Evolutionary conservation across 2,888 invertebrate genomes (phyloP).

Genomic region (Conomelus anceps): DNA sequence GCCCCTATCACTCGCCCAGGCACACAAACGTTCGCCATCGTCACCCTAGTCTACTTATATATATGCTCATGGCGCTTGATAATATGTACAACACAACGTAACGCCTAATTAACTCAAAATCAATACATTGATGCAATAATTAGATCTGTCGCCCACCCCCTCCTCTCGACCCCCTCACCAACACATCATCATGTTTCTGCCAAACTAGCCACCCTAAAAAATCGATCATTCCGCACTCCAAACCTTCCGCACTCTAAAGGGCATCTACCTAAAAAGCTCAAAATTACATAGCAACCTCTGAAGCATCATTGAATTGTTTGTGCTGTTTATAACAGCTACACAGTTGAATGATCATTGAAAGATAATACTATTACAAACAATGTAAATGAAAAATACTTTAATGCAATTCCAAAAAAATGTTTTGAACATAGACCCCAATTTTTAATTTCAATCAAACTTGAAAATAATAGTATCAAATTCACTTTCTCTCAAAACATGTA

Average conservation of each 20-base stretch:
- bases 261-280: not conserved
- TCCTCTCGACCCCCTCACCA: not conserved
- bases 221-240: not conserved
- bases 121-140: constrained; percentile 6
- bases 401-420: too few species aligned
- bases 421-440: too few species aligned
- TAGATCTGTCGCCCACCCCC: not conserved
- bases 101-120: not conserved
- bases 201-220: not conserved
- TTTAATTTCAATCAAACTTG: too few species aligned
- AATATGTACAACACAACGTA: not conserved
- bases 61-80: not conserved
- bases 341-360: not conserved
- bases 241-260: not conserved
- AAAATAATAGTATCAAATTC: too few species aligned
- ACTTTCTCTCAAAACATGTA: too few species aligned
- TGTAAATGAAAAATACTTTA: too few species aligned
- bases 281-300: not conserved
- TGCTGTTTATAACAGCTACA: not conserved
- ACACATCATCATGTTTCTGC: not conserved
- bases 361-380: not conserved
- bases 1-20: not conserved
- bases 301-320: not conserved
- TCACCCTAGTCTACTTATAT: not conserved
- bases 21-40: not conserved